Percentiles rank a stretch among this genome's conserved stretches.
Evolutionary conservation across 2,797 vertebrate genomes (phyloP).

Genomic region (Danio kyathit): DNA sequence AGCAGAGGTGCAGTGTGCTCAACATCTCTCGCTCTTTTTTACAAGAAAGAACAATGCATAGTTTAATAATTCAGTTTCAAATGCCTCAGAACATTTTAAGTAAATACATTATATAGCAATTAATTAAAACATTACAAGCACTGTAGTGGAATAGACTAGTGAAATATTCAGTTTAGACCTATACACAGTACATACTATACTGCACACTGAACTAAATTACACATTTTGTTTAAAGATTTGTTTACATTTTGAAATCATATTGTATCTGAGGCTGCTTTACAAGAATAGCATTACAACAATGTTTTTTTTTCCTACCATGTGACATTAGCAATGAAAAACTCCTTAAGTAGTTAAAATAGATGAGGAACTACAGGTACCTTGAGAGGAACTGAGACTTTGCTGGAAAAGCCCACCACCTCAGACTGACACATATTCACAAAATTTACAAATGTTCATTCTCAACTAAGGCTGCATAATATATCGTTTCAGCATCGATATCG

Average conservation of each 20-base stretch:
- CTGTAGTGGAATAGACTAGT: background rate
- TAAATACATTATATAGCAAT: background rate
- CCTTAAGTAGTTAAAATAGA: background rate
- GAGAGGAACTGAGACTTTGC: conserved; percentile 7
- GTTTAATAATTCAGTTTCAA: conserved; percentile 8
- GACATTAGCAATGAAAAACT: background rate
- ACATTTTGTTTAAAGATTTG: no score
- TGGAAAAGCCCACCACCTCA: background rate
- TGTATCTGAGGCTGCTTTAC: background rate
- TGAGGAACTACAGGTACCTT: background rate
- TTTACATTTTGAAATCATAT: no score
- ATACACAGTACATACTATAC: background rate
- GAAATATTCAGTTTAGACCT: background rate
- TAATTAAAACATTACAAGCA: background rate
- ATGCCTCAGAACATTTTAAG: background rate
- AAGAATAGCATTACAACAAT: background rate
- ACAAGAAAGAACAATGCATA: conserved; percentile 7
- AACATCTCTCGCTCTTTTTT: conserved; percentile 32
- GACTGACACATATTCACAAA: background rate
- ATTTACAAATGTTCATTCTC: no score
- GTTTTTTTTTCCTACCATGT: background rate
- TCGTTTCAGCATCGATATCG: no score
- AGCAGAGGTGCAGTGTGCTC: conserved; percentile 35
- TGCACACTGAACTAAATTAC: no score
- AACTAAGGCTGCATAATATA: no score